phyloP scores from a whole-genome alignment of 2,113 vertebrate species.

The Salvelinus alpinus region DNA sequence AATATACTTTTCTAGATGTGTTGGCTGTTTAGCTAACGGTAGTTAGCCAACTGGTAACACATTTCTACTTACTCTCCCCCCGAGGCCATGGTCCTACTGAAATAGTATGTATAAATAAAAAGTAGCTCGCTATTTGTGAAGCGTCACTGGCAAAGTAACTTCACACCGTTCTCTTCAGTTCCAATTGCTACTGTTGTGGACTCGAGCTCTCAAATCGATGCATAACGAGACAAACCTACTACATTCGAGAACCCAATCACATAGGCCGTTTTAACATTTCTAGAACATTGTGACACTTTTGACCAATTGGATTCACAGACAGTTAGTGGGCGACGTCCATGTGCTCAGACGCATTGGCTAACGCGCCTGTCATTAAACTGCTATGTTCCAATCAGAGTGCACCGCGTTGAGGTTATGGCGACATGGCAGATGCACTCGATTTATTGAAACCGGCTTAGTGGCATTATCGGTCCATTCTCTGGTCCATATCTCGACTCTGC shows the following conservation, averaged over 20 bases:
- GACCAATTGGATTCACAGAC: slow-evolving; percentile 35
- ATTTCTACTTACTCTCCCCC: slow-evolving; percentile 77
- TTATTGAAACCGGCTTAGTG: neutral
- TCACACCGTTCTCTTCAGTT: slow-evolving; percentile 34
- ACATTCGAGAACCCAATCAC: slow-evolving; percentile 54
- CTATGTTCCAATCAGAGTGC: slow-evolving; percentile 49
- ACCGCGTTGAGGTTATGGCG: slow-evolving; percentile 54
- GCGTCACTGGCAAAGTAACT: slow-evolving; percentile 48
- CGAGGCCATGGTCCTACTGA: slow-evolving; percentile 76
- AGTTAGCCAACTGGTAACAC: neutral
- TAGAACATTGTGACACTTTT: neutral
- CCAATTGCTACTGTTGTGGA: neutral
- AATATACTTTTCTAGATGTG: neutral
- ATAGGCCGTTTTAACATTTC: slow-evolving; percentile 6
- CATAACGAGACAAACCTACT: slow-evolving; percentile 18
- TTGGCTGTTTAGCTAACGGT: neutral
- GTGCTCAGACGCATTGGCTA: slow-evolving; percentile 21
- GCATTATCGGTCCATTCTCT: no score
- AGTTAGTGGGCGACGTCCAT: neutral
- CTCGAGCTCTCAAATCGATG: slow-evolving; percentile 25
- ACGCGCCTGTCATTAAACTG: slow-evolving; percentile 16
- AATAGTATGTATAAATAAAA: slow-evolving; percentile 68
- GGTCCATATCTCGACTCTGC: no score
- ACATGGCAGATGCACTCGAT: neutral
- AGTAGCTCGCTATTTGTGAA: slow-evolving; percentile 56